Base-by-base conservation (phyloP, 2,113 vertebrate genomes). In the Pseudonaja textilis region DNA sequence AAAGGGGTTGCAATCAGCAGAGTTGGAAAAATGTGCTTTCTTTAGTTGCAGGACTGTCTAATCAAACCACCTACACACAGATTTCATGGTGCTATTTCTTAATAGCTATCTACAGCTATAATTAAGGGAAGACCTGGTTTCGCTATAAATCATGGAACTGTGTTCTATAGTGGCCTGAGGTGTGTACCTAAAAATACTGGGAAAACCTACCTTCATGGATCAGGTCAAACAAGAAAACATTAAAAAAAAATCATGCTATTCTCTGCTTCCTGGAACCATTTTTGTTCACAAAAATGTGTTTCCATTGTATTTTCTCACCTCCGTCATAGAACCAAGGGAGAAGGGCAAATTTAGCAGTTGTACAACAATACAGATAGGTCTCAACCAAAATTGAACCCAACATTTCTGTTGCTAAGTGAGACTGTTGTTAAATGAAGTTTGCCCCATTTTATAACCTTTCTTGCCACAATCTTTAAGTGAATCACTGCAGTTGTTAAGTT, bases 1-100 rank as follows among this genome's bases (percentile, higher is more conserved):
- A 88, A 94, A 95, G 93, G 95, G 81, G 74, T 39, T 90, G 95
- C 61, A 89, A 93, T 93, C 91, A 93, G 93, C 87, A 26, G 95
- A 56, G 22, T 93, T 29, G 81, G 69, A 92, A 92, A 95, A 96
- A 92, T 91, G 89, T 93, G 94, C 89, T 59, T 92, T 95, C 95
- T 59, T 93, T 92, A 92, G 3, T 92, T 96, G 91, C 96, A 93
- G 52, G 92, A 95, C 93, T 91, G 45, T 94, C 93, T 95, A 95
- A 96, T 96, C 95, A 95, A 91, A 90, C 95, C 95, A 96, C 96
- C 96, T 93, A 97, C 97, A 47, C 92, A 90, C 95, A 94, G 92
- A 34, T 87, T n/a, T 57, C n/a, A 64, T 55, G 88, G 89, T 93
- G 92, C 0, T 0, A 74, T 92, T 96, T 95, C 93, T 94, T 95